Conservation (phyloP, 1,140 invertebrate species). For the Bombus vancouverensis region DNA sequence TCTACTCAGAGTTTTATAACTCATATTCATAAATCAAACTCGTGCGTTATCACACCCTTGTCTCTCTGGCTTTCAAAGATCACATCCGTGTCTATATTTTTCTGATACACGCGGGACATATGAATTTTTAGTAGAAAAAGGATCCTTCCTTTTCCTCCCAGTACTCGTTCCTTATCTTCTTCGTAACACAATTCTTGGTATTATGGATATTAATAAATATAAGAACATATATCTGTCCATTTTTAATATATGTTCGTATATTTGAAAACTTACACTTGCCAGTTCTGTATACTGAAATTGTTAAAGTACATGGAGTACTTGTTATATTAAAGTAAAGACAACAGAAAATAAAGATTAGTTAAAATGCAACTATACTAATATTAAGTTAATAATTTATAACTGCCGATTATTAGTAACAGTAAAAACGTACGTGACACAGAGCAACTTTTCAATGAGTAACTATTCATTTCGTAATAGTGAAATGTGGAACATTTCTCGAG, state of each 20-base stretch:
- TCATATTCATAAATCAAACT: slow-evolving; percentile 42
- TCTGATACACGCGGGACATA: neutral
- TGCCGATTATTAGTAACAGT: neutral
- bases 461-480: neutral
- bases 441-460: neutral
- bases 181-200: neutral
- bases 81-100: slow-evolving; percentile 12
- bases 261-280: neutral
- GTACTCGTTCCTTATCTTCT: neutral
- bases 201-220: neutral
- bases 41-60: slow-evolving; percentile 31
- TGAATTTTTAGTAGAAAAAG: neutral
- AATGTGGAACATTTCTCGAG: neutral
- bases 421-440: neutral
- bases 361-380: neutral
- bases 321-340: no score
- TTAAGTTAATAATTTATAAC: neutral
- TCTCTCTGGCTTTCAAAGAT: neutral
- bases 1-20: slow-evolving; percentile 11
- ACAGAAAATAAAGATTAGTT: neutral
- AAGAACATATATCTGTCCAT: neutral
- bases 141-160: neutral
- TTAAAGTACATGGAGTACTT: neutral
- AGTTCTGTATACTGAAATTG: neutral
- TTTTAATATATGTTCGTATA: neutral